These are phyloP conservation scores for Alces alces DNA, from an alignment of 2,113 vertebrate genomes.

Conservation along the genomic window DNA sequence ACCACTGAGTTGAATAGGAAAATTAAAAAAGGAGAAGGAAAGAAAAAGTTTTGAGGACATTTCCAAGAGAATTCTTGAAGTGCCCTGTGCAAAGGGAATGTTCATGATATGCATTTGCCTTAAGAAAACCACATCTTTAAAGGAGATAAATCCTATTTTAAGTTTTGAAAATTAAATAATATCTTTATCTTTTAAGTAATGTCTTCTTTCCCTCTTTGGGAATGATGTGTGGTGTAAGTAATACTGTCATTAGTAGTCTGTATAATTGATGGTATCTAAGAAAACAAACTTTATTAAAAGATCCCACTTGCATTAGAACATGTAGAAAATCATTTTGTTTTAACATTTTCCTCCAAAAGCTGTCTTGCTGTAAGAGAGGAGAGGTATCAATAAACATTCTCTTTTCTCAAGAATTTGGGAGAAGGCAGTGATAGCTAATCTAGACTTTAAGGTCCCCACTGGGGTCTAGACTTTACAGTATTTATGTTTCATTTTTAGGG, in stretches of 20 bases:
- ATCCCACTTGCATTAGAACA: neutral
- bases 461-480: neutral
- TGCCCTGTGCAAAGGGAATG: neutral
- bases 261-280: neutral
- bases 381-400: neutral
- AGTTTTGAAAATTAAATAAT: constrained; percentile 18
- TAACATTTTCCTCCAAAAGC: neutral
- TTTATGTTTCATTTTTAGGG: neutral
- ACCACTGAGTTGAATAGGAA: neutral
- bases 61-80: neutral
- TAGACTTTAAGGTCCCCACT: neutral
- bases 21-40: accelerated
- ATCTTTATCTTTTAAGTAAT: neutral
- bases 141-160: neutral
- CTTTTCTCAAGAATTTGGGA: neutral
- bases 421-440: neutral
- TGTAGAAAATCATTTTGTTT: neutral
- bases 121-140: neutral
- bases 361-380: neutral
- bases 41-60: neutral
- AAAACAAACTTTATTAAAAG: constrained; percentile 1
- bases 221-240: neutral
- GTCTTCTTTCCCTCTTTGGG: neutral
- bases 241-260: neutral
- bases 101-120: neutral